Conservation (phyloP, 2,797 vertebrate species). For the Staurois parvus region DNA sequence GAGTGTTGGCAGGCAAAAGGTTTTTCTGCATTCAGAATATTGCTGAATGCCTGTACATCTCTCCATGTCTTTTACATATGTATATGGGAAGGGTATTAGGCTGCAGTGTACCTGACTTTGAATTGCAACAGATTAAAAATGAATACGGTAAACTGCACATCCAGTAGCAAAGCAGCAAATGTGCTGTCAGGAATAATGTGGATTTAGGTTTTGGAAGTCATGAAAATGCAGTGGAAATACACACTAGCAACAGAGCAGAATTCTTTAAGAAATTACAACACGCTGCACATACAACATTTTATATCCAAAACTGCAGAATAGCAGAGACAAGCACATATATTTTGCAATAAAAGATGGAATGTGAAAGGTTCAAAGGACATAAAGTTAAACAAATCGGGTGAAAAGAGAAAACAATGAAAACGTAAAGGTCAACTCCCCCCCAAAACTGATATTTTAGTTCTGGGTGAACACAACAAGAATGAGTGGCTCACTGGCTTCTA, state of each 20-base stretch:
- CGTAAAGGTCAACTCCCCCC: neutral
- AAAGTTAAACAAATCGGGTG: constrained; percentile 64
- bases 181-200: too few relatives aligned
- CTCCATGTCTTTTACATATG: neutral
- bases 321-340: constrained; percentile 73
- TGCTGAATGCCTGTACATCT: neutral
- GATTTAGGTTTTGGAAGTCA: neutral
- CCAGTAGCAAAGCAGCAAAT: neutral
- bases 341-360: constrained; percentile 74
- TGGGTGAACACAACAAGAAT: neutral
- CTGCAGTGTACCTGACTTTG: neutral
- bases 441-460: neutral
- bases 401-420: constrained; percentile 64
- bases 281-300: constrained; percentile 57
- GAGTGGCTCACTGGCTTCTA: neutral
- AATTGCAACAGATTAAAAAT: neutral
- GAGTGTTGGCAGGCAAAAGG: neutral
- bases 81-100: neutral
- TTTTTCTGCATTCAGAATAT: neutral
- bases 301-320: constrained; percentile 71
- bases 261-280: neutral
- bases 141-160: neutral
- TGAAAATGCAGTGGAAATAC: neutral
- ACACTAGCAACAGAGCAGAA: neutral
- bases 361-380: constrained; percentile 77